Base-by-base conservation (phyloP, 2,888 invertebrate genomes). In the Scaptomyza cyrtandrae region DNA sequence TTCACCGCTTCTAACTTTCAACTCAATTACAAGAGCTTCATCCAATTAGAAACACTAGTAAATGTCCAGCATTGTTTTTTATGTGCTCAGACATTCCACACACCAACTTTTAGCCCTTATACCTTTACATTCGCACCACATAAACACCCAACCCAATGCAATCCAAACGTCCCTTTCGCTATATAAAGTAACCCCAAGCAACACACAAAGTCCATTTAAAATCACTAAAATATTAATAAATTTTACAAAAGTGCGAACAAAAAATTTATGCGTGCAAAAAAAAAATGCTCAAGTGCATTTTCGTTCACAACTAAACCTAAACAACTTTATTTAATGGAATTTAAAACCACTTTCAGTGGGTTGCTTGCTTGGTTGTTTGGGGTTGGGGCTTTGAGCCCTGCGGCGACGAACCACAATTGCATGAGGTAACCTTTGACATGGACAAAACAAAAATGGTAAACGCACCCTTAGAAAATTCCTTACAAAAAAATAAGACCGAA, bases 291-390 rank as follows among this genome's bases (percentile, higher is more conserved):
- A 24, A 24, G 24, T 24, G 24, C 24, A 24, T 82, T 75, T 71
- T 70, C 67, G 78, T 71, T 70, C 67, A 75, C 9, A 39, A 39
- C 7, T 14, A 76, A 76, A 80, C 80, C 82, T 73, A 77, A 72
- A 88, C 88, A 91, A 90, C 85, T 87, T 80, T 88, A 90, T 89
- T 91, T 91, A 91, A 90, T 91, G 91, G 91, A 91, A 90, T 91
- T 90, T 91, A 89, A 86, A 86, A 86, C 90, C 86, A 89, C 86
- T 86, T 89, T 76, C 62, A 59, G 48, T 72, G 68, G 46, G 52
- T 61, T 63, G 78, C 52, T 14, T 24, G 29, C 77, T 77, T 67
- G 41, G 65, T 48, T 41, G 52, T 10, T 10, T 10, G 33, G 33
- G 2, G 10, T 29, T 29, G 33, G 66, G 63, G 65, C 72, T 74